Base-by-base conservation (phyloP, 2,113 vertebrate species). In the Microtus montanus region DNA sequence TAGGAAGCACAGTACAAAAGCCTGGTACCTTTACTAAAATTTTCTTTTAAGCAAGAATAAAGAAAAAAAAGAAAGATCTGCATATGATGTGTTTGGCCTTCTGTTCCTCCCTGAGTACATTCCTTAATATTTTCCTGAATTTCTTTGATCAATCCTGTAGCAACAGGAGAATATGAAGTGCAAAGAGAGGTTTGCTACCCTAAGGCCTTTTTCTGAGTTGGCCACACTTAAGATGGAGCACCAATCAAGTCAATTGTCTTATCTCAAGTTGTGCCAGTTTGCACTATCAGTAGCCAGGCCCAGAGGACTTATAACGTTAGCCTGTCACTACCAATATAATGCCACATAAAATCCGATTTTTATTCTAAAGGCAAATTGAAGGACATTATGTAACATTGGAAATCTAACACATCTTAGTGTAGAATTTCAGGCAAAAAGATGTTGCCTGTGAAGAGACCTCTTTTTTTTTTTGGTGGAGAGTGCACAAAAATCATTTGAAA, bases 81-180 rank as follows among this genome's bases (percentile, higher is more conserved):
- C 7, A 83, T 26, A 41, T 63, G 19, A 38, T 61, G 7, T 41
- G 5, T 41, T 28, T 13, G 38, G n/a, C 12, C n/a, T 41, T 82
- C 35, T 28, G 54, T 3, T 63, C n/a, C 24, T 63, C 22, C 24
- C n/a, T 83, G 54, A 41, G 24, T 8, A 7, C 24, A 63, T 5
- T 52, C 15, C n/a, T 63, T 83, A 63, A 41, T 63, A 26, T 28
- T 38, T 26, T 20, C 3, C 22, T 6, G 10, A 28, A 22, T 75
- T 28, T 77, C 41, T 5, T 41, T 47, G 71, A 63, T 63, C 24
- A 41, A 17, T 63, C 4, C 58, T 63, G 6, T 41, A 83, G 54
- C n/a, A 83, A 41, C 1, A 5, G 2, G 22, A 1, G 19, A 5
- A 38, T 38, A 7, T 14, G 7, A 28, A 12, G 7, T 61, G 12